Percentiles rank a stretch among this genome's conserved stretches.
These are phyloP conservation scores for Dysidea cf. avara DNA, from an alignment of 37 sponge, comb jelly and placozoan species.

Conservation along the genomic window DNA sequence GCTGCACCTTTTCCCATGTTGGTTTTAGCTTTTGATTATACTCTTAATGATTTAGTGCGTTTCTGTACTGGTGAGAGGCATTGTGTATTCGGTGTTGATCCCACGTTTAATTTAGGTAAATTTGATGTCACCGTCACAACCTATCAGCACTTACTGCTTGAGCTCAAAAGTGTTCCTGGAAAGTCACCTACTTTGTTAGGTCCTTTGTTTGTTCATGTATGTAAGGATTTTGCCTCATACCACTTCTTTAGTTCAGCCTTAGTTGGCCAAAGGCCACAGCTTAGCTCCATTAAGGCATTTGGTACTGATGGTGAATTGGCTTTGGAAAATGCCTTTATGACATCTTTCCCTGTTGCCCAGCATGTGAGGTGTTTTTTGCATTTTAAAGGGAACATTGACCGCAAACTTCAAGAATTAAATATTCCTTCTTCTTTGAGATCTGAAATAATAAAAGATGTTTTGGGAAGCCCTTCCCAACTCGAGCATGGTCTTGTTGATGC, in stretches of 20 bases:
- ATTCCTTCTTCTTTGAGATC: not conserved
- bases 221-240: no score
- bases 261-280: not conserved
- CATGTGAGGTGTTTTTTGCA: conserved; percentile 46
- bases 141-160: no score
- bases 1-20: conserved; percentile 18
- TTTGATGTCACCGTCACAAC: not conserved
- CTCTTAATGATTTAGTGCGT: not conserved
- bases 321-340: conserved; percentile 16
- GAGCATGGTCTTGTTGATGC: conserved; percentile 37
- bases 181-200: conserved; percentile 16
- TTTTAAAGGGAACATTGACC: conserved; percentile 36
- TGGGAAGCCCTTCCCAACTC: conserved; percentile 30
- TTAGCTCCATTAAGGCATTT: not conserved
- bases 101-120: conserved; percentile 19
- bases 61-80: not conserved
- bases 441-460: conserved; percentile 31
- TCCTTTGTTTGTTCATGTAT: conserved; percentile 16
- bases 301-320: conserved; percentile 19
- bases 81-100: conserved; percentile 15
- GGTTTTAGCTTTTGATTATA: not conserved
- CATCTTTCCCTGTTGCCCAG: conserved; percentile 18
- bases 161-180: no score
- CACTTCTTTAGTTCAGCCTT: conserved; percentile 21
- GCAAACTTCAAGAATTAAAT: conserved; percentile 14